A percentile compares a stretch with the other conserved stretches of the same genome.
phyloP scores from a whole-genome alignment of 2,797 vertebrate genomes.

The Cuniculus paca region DNA sequence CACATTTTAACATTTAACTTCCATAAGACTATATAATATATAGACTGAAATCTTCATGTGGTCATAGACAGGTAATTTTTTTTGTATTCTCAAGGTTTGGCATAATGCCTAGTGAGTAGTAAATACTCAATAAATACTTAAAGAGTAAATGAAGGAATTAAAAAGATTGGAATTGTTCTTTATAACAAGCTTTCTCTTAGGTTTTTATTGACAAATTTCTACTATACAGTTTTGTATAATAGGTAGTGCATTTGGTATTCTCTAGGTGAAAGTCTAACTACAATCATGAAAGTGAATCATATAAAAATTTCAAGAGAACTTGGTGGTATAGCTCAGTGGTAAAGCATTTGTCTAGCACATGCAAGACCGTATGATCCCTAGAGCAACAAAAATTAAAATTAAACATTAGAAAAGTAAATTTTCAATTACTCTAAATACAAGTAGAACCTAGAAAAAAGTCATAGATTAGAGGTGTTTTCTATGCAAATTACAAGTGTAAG shows the following conservation, averaged over 20 bases:
- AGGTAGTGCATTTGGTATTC: neutral
- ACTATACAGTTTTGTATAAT: neutral
- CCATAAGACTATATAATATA: neutral
- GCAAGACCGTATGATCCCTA: neutral
- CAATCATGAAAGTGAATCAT: neutral
- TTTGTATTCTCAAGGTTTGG: neutral
- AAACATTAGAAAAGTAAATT: neutral
- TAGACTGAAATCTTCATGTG: neutral
- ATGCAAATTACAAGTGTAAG: constrained; percentile 29
- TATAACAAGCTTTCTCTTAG: neutral
- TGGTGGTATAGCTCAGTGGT: neutral
- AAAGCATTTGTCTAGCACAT: neutral
- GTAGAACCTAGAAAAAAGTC: neutral
- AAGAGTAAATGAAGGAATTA: constrained; percentile 32
- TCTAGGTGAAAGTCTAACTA: constrained; percentile 8
- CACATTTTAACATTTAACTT: constrained; percentile 4
- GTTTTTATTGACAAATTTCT: constrained; percentile 32
- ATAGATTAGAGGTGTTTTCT: neutral
- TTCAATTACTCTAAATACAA: constrained; percentile 28
- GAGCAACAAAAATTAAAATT: neutral
- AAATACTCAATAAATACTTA: constrained; percentile 1
- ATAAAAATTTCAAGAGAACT: neutral
- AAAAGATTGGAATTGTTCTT: neutral
- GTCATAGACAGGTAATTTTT: neutral
- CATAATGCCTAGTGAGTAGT: neutral